These are phyloP conservation scores for Chrosomus eos DNA, from an alignment of 2,797 vertebrate genomes.

Conservation along the genomic window DNA sequence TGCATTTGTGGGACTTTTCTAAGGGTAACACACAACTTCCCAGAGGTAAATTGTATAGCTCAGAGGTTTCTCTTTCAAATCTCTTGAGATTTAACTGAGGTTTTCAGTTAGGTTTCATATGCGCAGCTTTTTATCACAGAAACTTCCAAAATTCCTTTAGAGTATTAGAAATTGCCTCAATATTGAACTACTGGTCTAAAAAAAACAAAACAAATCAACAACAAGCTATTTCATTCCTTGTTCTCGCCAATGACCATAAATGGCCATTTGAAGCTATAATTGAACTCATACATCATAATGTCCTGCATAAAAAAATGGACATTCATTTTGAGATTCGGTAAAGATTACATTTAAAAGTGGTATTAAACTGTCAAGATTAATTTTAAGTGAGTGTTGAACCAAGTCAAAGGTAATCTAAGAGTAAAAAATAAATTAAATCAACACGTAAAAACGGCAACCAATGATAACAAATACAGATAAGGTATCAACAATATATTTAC, in stretches of 20 bases:
- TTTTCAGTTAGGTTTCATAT: neutral
- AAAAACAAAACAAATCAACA: neutral
- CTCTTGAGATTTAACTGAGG: neutral
- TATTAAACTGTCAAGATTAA: neutral
- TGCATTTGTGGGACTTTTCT: slow-evolving; percentile 13
- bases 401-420: neutral
- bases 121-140: neutral
- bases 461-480: neutral
- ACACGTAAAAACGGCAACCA: neutral
- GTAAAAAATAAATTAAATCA: neutral
- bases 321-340: neutral
- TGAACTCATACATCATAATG: neutral
- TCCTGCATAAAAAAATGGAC: neutral
- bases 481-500: neutral
- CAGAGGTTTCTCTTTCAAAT: neutral
- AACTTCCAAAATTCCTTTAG: neutral
- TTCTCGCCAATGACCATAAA: neutral
- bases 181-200: neutral
- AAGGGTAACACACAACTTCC: neutral
- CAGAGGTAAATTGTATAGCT: neutral
- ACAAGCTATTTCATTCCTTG: neutral
- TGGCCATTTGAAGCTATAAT: neutral
- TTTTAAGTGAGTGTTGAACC: neutral
- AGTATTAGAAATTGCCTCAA: neutral
- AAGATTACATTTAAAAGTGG: neutral